Conservation (phyloP, 2,888 invertebrate genomes). For the Theretra japonica region DNA sequence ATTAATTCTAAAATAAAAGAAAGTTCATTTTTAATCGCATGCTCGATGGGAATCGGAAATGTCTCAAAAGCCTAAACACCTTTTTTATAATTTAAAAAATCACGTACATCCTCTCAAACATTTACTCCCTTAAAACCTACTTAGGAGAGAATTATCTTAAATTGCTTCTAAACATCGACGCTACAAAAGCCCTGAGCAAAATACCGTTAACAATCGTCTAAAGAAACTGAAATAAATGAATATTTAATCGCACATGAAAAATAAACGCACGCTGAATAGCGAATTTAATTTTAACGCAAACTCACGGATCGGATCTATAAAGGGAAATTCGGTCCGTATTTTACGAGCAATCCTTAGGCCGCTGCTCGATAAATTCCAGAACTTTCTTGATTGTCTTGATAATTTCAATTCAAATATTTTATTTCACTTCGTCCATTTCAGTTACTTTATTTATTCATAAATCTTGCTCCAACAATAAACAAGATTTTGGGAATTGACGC, state of each 20-base stretch:
- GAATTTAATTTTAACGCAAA: not conserved
- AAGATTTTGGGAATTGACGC: not conserved
- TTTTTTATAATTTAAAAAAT: not conserved
- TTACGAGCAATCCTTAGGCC: conserved; percentile 5
- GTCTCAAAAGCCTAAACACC: no score
- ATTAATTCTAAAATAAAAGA: no score
- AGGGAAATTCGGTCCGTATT: not conserved
- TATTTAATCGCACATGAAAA: not conserved
- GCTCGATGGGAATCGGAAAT: no score
- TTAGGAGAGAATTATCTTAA: no score
- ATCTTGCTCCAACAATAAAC: not conserved
- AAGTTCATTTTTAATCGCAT: no score
- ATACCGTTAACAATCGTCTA: not conserved
- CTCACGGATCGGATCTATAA: not conserved
- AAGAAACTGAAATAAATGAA: not conserved
- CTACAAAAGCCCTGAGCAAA: no score
- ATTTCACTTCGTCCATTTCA: conserved; percentile 4
- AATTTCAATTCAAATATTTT: conserved; percentile 22
- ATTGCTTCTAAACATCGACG: no score
- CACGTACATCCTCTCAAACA: not conserved
- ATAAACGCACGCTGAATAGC: not conserved
- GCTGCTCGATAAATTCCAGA: conserved; percentile 6
- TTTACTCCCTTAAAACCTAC: no score
- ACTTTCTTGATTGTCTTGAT: conserved; percentile 23
- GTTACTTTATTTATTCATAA: not conserved